Evolutionary conservation across 1,140 invertebrate species (phyloP).

Genomic region (Ptiloglossa arizonensis): DNA sequence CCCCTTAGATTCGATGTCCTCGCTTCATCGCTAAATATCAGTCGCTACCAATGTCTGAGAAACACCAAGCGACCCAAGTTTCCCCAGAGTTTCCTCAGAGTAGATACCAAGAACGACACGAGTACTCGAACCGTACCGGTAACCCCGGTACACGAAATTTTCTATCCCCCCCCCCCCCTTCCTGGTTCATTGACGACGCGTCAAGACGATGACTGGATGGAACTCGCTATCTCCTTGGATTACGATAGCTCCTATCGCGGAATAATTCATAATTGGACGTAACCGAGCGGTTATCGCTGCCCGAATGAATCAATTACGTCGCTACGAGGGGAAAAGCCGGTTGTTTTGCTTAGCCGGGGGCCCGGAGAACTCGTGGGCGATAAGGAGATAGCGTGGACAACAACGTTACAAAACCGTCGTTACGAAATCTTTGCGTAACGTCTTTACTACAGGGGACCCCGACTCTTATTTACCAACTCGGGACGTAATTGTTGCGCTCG

Average conservation of each 20-base stretch:
- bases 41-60: too few relatives aligned
- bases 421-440: slow-evolving; percentile 62
- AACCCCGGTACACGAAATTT: too few relatives aligned
- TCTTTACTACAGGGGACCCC: not conserved
- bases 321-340: slow-evolving; percentile 6
- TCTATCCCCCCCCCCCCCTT: too few relatives aligned
- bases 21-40: too few relatives aligned
- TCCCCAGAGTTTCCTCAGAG: too few relatives aligned
- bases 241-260: slow-evolving; percentile 35
- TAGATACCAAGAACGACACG: too few relatives aligned
- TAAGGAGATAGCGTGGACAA: slow-evolving; percentile 47
- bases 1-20: too few relatives aligned
- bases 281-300: slow-evolving; percentile 28
- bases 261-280: slow-evolving; percentile 52
- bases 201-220: slow-evolving; percentile 2
- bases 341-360: slow-evolving; percentile 43
- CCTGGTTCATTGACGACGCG: too few relatives aligned
- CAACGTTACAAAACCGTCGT: slow-evolving; percentile 68
- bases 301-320: slow-evolving; percentile 59
- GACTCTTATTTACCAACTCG: slow-evolving; percentile 23
- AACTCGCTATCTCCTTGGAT: not conserved
- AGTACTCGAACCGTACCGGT: too few relatives aligned
- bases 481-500: slow-evolving; percentile 18
- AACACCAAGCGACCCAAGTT: too few relatives aligned
- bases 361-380: slow-evolving; percentile 15